phyloP scores from a whole-genome alignment of 2,888 invertebrate species.

The Minunthozetes semirufus region DNA sequence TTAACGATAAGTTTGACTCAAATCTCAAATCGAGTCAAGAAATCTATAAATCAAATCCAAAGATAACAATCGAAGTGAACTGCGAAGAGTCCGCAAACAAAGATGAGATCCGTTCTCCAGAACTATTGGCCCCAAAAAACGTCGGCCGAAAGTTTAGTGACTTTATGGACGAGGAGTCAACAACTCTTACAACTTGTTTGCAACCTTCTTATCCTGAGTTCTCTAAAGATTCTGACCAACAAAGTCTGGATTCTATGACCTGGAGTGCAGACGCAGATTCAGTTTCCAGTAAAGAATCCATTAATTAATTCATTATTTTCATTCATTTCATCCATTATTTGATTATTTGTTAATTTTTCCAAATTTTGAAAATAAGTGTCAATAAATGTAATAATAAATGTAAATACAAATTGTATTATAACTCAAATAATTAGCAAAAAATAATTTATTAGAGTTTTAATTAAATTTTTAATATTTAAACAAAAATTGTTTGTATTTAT shows the following conservation, averaged over 20 bases:
- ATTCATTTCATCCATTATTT: not conserved
- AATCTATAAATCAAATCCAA: not conserved
- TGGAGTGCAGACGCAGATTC: slow-evolving; percentile 34
- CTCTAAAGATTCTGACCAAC: slow-evolving; percentile 10
- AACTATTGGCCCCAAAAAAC: not conserved
- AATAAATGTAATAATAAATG: slow-evolving; percentile 23
- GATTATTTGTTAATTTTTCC: not conserved
- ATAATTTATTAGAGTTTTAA: not conserved
- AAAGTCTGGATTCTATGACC: slow-evolving; percentile 30
- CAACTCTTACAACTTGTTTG: slow-evolving; percentile 41
- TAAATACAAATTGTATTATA: slow-evolving; percentile 30
- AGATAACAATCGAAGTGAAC: not conserved
- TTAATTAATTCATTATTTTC: not conserved
- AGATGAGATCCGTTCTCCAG: not conserved
- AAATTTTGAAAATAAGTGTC: not conserved
- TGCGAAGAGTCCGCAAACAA: not conserved
- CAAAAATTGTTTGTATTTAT: slow-evolving; percentile 22
- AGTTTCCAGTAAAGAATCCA: slow-evolving; percentile 15
- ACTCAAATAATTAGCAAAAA: not conserved
- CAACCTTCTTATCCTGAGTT: slow-evolving; percentile 42
- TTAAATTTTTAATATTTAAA: slow-evolving; percentile 1
- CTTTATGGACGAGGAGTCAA: slow-evolving; percentile 41
- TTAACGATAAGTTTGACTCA: too few species aligned
- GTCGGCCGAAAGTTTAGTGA: slow-evolving; percentile 36
- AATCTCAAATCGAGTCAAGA: not conserved